Base-by-base conservation (phyloP, 2,113 vertebrate species). In the Mus pahari region DNA sequence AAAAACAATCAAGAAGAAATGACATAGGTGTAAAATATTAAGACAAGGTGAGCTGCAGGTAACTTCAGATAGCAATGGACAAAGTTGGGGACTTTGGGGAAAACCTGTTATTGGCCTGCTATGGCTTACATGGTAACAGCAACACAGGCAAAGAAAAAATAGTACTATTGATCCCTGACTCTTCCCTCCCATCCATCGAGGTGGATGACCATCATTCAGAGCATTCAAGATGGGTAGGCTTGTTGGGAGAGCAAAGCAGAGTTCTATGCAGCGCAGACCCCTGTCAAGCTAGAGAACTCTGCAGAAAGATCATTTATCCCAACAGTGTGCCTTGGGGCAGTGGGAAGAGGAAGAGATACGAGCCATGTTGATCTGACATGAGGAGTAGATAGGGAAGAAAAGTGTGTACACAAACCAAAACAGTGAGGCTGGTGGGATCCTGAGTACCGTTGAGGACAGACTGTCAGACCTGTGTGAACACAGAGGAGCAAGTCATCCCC, bases 1-100 rank as follows among this genome's bases (percentile, higher is more conserved):
- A 66, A 58, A 83, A 97, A 68, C 48, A 19, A 22, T 39, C 31
- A 66, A 50, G 19, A 68, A 73, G 71, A 66, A 60, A 36, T 28
- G 48, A 78, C 90, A 77, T 81, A 71, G 50, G 48, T 88, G 73
- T 71, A 92, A 39, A 89, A 28, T 66, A 26, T 93, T 88, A 93
- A 93, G 89, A 62, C 33, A 5, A 62, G 70, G 33, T 50, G n/a
- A 89, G 7, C 39, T 62, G 7, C n/a, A 79, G 50, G 42, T 1
- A 12, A 11, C 60, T 84, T 84, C 45, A 82, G 93, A 62, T 70
- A 86, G 82, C 9, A 28, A 0, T 36, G 45, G 5, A 36, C 16
- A 31, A 16, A 31, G 7, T 45, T 10, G 39, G 4, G 39, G n/a
- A 62, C 1, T 0, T 20, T 3, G 48, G 82, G 53, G 33, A 24